A percentile compares a stretch with the other conserved stretches of the same genome.
These are phyloP conservation scores for Drosophila neotestacea DNA, from an alignment of 2,888 invertebrate species.

Conservation along the genomic window DNA sequence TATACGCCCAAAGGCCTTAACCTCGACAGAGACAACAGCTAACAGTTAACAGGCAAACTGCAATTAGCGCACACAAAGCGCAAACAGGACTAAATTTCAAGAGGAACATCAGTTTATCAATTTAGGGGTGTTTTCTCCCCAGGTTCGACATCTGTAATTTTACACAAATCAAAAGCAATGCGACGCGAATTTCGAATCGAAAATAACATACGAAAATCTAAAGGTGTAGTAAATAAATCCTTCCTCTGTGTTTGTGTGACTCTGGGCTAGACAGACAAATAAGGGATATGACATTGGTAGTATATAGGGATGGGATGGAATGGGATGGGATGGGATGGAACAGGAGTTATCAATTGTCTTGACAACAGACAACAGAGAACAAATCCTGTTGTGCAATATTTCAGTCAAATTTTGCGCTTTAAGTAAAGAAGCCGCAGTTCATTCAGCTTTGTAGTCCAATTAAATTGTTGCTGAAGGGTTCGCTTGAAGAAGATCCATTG, in stretches of 20 bases:
- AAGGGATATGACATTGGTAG: slow-evolving; percentile 14
- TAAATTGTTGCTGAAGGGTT: slow-evolving; percentile 59
- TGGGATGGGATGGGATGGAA: slow-evolving; percentile 28
- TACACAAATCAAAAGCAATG: slow-evolving; percentile 61
- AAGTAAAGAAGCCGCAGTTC: slow-evolving; percentile 31
- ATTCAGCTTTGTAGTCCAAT: slow-evolving; percentile 69
- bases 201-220: slow-evolving; percentile 11
- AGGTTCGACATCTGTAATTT: slow-evolving; percentile 58
- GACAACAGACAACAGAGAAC: slow-evolving; percentile 53
- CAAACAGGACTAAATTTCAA: slow-evolving; percentile 54
- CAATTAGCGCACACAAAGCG: slow-evolving; percentile 67
- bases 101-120: slow-evolving; percentile 1
- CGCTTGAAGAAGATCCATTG: slow-evolving; percentile 25
- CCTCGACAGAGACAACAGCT: slow-evolving; percentile 40
- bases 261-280: slow-evolving; percentile 17
- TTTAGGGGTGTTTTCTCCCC: slow-evolving; percentile 29
- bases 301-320: slow-evolving; percentile 23
- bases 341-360: slow-evolving; percentile 66
- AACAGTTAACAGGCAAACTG: slow-evolving; percentile 59
- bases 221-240: slow-evolving; percentile 31
- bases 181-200: slow-evolving; percentile 49
- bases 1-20: slow-evolving; percentile 43
- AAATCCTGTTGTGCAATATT: slow-evolving; percentile 55
- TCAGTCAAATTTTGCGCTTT: slow-evolving; percentile 42
- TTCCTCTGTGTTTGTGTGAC: slow-evolving; percentile 5